Evolutionary conservation across 37 sponge, comb jelly and placozoan genomes (phyloP), one percentile per base, ranked within the genome.

Genomic region (Cladorhizidae sp.): DNA sequence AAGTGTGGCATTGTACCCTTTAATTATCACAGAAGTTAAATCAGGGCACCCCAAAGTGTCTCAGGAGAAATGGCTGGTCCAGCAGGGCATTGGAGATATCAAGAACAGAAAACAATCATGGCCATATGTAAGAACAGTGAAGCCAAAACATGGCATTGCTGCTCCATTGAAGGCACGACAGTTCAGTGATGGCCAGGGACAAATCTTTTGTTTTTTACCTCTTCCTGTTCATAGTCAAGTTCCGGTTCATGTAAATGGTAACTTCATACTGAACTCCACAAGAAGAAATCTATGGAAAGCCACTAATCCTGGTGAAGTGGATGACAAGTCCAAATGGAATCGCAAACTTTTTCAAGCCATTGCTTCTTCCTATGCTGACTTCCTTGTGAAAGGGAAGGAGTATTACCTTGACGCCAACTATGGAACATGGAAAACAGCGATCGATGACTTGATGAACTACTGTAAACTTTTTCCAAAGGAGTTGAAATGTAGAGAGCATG

Each of bases 231-330:
- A 45, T 21, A 62, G 75, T 17, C 29, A 33, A 20, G 75, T 90
- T 55, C 91, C 91, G 21, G 84, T 93, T 26, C 91, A 90, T 56
- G 58, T 93, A 2, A 81, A 93, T 89, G 94, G 91, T 6, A 83
- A 90, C 67, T 93, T 93, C 64, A 63, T 82, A 1, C 57, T 93
- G 18, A 72, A 86, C 78, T 55, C 84, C n/a, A 64, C 70, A 56
- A 81, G 91, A 22, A 57, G 91, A 70, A 57, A 82, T 37, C 74
- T 91, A 3, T 91, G 87, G 87, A 40, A 54, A 26, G 28, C 62
- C 15, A 79, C 79, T n/a, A 43, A 78, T 37, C 74, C 79, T 64
- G 65, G 51, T 31, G 39, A 65, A 8, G 61, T n/a, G 39, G 84
- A 83, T 57, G 43, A 76, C 43, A 77, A 51, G 15, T 35, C 64